Conservation (phyloP, 1,140 invertebrate genomes). For the Metopolophium dirhodum region DNA sequence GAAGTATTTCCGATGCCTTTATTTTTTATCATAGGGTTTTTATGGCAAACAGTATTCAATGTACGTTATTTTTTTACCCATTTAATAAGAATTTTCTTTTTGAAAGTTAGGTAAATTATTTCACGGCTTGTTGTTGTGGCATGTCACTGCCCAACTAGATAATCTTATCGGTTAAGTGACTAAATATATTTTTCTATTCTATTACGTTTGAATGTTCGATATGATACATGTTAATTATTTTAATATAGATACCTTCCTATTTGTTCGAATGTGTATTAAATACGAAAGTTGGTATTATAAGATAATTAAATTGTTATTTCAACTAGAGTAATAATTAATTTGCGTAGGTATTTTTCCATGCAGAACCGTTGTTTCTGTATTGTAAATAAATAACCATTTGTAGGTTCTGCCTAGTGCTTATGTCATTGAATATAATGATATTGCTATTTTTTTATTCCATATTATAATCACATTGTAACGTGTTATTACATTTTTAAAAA, state of each 20-base stretch:
- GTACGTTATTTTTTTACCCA: not conserved
- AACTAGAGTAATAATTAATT: not conserved
- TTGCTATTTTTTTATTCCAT: not conserved
- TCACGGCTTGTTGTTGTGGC: not conserved
- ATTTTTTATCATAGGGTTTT: not conserved
- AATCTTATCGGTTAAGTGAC: not conserved
- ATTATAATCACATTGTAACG: not conserved
- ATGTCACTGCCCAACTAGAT: not conserved
- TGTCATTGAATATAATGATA: not conserved
- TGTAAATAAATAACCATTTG: not conserved
- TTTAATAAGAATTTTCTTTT: not conserved
- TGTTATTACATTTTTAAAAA: not conserved
- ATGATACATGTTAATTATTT: not conserved
- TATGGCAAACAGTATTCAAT: not conserved
- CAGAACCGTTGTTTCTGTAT: not conserved
- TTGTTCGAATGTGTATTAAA: not conserved
- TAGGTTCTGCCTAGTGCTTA: not conserved
- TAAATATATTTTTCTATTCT: not conserved
- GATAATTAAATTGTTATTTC: not conserved
- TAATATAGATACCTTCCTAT: not conserved
- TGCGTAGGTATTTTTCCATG: not conserved
- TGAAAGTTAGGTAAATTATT: not conserved
- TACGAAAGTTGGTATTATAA: not conserved
- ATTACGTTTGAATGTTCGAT: not conserved
- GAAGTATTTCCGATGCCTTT: not conserved